A percentile compares a stretch with the other conserved stretches of the same genome.
phyloP scores from a whole-genome alignment of 2,797 vertebrate genomes.

The Paedocypris micromegethes region DNA sequence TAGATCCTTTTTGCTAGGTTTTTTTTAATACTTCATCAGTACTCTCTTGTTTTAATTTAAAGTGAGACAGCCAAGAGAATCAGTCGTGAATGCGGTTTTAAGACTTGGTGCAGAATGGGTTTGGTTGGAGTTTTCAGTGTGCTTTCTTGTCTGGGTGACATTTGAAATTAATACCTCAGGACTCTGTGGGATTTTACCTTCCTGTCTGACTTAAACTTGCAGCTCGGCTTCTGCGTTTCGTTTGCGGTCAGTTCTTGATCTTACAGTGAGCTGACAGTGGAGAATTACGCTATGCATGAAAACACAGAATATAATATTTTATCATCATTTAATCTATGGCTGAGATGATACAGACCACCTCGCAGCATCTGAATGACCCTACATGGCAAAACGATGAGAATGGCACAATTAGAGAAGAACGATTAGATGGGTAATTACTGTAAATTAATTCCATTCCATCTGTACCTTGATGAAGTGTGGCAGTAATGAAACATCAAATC shows the following conservation, averaged over 20 bases:
- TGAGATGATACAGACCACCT: background rate
- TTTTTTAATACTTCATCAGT: no score
- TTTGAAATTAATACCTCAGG: conserved; percentile 48
- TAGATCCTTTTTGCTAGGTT: no score
- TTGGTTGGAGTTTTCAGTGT: no score
- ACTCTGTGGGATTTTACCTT: background rate
- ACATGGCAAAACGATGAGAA: conserved; percentile 22
- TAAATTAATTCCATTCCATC: conserved; percentile 19
- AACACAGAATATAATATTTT: conserved; percentile 27
- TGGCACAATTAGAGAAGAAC: background rate
- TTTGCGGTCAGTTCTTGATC: conserved; percentile 14
- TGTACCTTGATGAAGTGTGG: background rate
- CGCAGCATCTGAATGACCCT: conserved; percentile 4
- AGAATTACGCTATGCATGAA: conserved; percentile 43
- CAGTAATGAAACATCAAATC: conserved; percentile 24
- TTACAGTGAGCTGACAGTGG: conserved; percentile 56
- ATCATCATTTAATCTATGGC: conserved; percentile 8
- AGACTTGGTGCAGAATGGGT: no score
- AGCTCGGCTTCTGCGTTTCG: no score
- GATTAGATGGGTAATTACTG: conserved; percentile 28
- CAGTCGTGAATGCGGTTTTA: no score
- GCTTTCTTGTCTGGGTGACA: conserved; percentile 3
- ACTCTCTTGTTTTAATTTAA: no score
- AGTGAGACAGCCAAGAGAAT: no score
- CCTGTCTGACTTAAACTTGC: no score